These are phyloP conservation scores for Drosophila buzzatii DNA, from an alignment of 2,888 invertebrate species.

Conservation along the genomic window DNA sequence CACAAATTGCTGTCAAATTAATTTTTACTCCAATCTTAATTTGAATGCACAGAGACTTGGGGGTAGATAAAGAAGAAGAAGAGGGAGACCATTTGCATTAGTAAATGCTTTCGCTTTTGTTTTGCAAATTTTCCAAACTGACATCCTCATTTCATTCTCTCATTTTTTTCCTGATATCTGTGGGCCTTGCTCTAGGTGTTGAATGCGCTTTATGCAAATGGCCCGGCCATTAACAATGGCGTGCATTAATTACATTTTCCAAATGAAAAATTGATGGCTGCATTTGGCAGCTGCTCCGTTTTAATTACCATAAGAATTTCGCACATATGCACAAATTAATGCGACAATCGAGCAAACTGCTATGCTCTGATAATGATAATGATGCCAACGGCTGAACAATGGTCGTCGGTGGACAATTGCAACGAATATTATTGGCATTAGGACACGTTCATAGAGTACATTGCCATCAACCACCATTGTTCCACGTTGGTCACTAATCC, in stretches of 20 bases:
- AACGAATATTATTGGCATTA: constrained; percentile 62
- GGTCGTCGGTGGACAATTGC: constrained; percentile 18
- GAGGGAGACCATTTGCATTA: constrained; percentile 13
- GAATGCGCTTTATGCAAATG: constrained; percentile 59
- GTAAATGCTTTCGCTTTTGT: constrained; percentile 54
- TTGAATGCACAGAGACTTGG: constrained; percentile 51
- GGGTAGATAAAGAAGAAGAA: not conserved
- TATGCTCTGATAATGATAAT: constrained; percentile 65
- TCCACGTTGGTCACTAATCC: constrained; percentile 58
- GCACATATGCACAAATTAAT: constrained; percentile 77
- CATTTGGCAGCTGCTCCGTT: constrained; percentile 37
- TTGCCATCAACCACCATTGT: constrained; percentile 1
- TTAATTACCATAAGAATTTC: constrained; percentile 76
- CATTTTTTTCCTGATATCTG: not conserved
- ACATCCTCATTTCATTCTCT: not conserved
- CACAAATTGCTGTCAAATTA: constrained; percentile 68
- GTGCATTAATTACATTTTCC: constrained; percentile 64
- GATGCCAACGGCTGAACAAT: constrained; percentile 38
- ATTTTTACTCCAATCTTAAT: constrained; percentile 53
- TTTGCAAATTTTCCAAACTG: constrained; percentile 53
- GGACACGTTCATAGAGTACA: constrained; percentile 46
- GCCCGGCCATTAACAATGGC: constrained; percentile 51
- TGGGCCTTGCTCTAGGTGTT: constrained; percentile 40
- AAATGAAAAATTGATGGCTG: constrained; percentile 61
- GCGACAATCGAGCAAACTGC: constrained; percentile 51